Conservation (phyloP, 1,140 invertebrate species). For the Danaus plexippus region DNA sequence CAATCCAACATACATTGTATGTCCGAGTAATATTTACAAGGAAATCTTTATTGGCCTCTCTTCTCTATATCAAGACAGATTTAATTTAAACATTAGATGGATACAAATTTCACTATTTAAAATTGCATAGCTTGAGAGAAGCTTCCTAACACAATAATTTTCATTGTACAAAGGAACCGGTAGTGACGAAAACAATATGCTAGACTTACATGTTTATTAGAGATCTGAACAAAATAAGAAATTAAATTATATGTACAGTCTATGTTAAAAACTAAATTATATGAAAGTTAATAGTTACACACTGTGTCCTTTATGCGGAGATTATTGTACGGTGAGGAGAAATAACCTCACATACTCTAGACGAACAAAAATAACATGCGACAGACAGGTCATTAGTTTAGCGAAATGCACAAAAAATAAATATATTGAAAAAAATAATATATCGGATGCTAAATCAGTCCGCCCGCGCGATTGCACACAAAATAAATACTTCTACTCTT, state of each 20-base stretch:
- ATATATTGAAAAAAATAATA: constrained; percentile 43
- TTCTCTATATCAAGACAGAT: too few relatives aligned
- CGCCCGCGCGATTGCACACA: constrained; percentile 61
- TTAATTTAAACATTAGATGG: too few relatives aligned
- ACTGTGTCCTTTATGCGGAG: constrained; percentile 53
- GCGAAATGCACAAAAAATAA: constrained; percentile 38
- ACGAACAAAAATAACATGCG: constrained; percentile 31
- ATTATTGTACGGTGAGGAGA: constrained; percentile 53
- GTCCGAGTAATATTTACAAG: too few relatives aligned
- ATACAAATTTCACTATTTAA: too few relatives aligned
- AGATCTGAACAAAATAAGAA: constrained; percentile 72
- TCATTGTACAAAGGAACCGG: too few relatives aligned
- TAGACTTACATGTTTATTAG: constrained; percentile 72
- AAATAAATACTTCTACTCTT: constrained; percentile 47
- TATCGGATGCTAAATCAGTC: constrained; percentile 60
- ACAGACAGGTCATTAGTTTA: constrained; percentile 42
- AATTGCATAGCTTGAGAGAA: too few relatives aligned
- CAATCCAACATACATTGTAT: too few relatives aligned
- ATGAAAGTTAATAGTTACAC: constrained; percentile 70
- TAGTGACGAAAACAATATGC: constrained; percentile 18
- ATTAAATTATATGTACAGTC: constrained; percentile 72
- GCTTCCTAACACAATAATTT: too few relatives aligned
- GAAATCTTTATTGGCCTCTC: too few relatives aligned
- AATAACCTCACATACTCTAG: constrained; percentile 35
- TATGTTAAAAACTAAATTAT: constrained; percentile 70